Base-by-base conservation (phyloP, 2,888 invertebrate species). In the Sinhomidia bicolor region DNA sequence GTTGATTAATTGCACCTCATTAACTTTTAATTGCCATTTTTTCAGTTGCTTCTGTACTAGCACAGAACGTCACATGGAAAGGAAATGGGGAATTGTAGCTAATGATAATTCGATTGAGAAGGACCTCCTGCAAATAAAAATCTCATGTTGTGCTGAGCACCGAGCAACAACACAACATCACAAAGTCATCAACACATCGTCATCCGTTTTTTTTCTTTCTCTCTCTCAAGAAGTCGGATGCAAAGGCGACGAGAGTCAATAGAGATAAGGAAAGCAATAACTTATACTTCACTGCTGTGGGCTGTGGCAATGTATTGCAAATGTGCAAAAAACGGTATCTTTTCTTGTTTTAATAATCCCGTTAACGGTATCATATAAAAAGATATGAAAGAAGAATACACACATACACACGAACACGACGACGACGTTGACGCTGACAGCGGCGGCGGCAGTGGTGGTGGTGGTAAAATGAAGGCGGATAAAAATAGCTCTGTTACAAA, bases 1-100 rank as follows among this genome's bases (percentile, higher is more conserved):
- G 74, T 82, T 87, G 82, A 87, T 87, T 87, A 87, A 86, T 86
- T 86, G 74, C 81, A 68, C 36, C 86, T 86, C 86, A 86, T 86
- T 86, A 86, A 68, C 41, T 80, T 86, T 86, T 86, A 86, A 87
- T 87, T 87, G 74, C 57, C 74, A 57, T 74, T 62, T 29, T 44
- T 41, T 47, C 57, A 32, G 20, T 12, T 10, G 17, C 65, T 47
- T 26, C n/a, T 57, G 29, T 14, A 62, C 29, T 23, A 5, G 2
- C 26, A 23, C 17, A 51, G 44, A 47, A 17, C 41, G 36, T 23
- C 0, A 10, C 26, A 23, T 36, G 68, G 44, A 47, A 17, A 68
- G 36, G 68, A 44, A 44, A 41, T 20, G n/a, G 14, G 47, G 44
- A 62, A 62, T 41, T 51, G 51, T 17, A 47, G n/a, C 26, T 10